These are phyloP conservation scores for Holocentrus rufus DNA, from an alignment of 2,797 vertebrate genomes.

Conservation along the genomic window DNA sequence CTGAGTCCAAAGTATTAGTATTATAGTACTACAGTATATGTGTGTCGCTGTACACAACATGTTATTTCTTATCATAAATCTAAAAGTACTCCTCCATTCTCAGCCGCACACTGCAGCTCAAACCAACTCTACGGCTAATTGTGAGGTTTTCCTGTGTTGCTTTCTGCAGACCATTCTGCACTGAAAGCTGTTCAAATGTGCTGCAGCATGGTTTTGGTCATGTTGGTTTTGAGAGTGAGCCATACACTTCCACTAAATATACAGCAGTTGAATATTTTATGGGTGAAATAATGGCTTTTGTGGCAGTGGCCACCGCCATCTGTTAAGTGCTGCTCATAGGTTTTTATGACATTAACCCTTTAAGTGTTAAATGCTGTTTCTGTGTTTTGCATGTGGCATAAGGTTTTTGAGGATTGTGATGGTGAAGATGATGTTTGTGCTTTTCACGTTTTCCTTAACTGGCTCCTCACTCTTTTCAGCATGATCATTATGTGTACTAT, in stretches of 20 bases:
- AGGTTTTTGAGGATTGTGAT: neutral
- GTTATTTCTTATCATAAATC: neutral
- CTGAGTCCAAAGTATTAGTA: too few relatives aligned
- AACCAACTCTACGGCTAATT: conserved; percentile 15
- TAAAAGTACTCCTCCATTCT: conserved; percentile 2
- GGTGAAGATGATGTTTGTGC: conserved; percentile 12
- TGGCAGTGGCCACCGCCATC: conserved; percentile 33
- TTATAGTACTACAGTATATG: too few relatives aligned
- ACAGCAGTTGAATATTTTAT: conserved; percentile 65
- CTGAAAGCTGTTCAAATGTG: conserved; percentile 32
- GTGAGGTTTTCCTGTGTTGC: neutral
- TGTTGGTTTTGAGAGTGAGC: conserved; percentile 3
- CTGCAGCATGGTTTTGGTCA: conserved; percentile 14
- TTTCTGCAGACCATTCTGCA: neutral
- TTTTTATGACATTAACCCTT: conserved; percentile 45
- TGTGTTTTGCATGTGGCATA: neutral
- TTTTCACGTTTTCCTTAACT: conserved; percentile 77
- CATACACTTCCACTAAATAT: conserved; percentile 55
- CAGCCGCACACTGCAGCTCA: conserved; percentile 9
- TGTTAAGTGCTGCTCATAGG: conserved; percentile 53
- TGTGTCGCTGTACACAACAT: neutral
- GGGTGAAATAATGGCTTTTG: conserved; percentile 57
- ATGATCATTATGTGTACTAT: conserved; percentile 99
- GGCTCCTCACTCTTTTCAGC: conserved; percentile 93
- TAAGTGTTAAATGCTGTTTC: conserved; percentile 1